These are phyloP conservation scores for Falco novaeseelandiae DNA, from an alignment of 2,797 vertebrate species.

Conservation along the genomic window DNA sequence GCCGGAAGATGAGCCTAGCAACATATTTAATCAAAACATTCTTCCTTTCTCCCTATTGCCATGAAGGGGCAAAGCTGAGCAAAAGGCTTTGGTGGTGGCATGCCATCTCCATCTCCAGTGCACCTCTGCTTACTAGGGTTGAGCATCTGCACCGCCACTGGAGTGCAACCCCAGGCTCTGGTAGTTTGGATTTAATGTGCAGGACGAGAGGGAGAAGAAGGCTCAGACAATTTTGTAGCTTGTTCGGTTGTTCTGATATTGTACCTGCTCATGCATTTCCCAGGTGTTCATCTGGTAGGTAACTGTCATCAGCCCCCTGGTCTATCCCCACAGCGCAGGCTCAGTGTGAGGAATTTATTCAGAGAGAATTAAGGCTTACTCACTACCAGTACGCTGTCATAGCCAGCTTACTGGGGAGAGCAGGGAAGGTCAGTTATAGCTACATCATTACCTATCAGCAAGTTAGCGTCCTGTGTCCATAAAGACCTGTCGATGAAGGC, in stretches of 20 bases:
- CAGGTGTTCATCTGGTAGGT: not conserved
- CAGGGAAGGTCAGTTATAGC: not conserved
- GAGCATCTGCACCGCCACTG: not conserved
- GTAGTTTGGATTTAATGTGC: not conserved
- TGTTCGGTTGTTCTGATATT: not conserved
- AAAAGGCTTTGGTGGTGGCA: not conserved
- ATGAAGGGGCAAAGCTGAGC: not conserved
- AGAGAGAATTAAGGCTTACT: not conserved
- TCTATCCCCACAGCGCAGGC: not conserved
- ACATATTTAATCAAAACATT: not conserved
- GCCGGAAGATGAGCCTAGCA: not conserved
- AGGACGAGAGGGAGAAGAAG: not conserved
- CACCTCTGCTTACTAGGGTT: not conserved
- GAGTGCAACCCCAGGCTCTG: not conserved
- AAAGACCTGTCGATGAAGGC: not conserved
- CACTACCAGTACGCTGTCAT: too few relatives aligned
- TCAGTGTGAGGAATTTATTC: not conserved
- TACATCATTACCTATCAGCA: not conserved
- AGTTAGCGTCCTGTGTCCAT: not conserved
- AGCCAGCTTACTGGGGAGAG: not conserved
- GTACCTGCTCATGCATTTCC: not conserved
- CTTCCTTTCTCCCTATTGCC: not conserved
- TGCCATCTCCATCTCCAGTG: too few relatives aligned
- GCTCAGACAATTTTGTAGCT: not conserved
- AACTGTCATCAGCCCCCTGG: not conserved